Evolutionary conservation across 2,113 vertebrate species (phyloP).

Genomic region (Protomyctophum bolini): DNA sequence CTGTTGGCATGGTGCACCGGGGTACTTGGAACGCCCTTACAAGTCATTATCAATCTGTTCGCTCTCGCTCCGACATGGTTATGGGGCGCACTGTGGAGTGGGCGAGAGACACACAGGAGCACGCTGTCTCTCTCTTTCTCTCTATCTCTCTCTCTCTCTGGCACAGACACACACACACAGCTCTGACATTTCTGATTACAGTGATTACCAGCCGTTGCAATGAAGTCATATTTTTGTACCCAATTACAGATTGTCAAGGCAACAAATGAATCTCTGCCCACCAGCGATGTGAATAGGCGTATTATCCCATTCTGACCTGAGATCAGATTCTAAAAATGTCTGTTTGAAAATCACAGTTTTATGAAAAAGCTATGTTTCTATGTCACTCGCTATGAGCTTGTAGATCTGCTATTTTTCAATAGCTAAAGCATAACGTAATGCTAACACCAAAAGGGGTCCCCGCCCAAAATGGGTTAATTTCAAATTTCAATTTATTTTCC

Average conservation of each 20-base stretch:
- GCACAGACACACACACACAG: conserved; percentile 15
- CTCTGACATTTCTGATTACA: conserved; percentile 61
- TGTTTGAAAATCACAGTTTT: too few relatives aligned
- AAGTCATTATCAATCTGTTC: conserved; percentile 68
- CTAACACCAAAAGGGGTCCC: too few relatives aligned
- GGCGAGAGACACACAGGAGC: conserved; percentile 2
- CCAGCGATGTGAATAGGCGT: conserved; percentile 54
- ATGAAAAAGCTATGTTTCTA: too few relatives aligned
- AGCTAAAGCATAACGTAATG: too few relatives aligned
- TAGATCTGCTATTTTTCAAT: too few relatives aligned
- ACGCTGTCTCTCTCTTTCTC: not conserved
- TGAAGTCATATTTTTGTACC: conserved; percentile 68
- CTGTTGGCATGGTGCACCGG: conserved; percentile 30
- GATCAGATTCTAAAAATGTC: too few relatives aligned
- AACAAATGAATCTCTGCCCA: conserved; percentile 67
- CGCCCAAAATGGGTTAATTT: too few relatives aligned
- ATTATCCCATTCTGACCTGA: too few relatives aligned
- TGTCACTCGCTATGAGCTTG: too few relatives aligned
- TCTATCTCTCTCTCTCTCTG: not conserved
- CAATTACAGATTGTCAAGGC: conserved; percentile 70
- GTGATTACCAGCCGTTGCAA: conserved; percentile 64
- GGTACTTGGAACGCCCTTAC: conserved; percentile 41
- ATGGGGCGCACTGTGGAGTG: not conserved
- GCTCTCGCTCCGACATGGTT: conserved; percentile 14
- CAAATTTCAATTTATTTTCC: conserved; percentile 64